These are phyloP conservation scores for Capitulum mitella DNA, from an alignment of 2,888 invertebrate species.

Conservation along the genomic window DNA sequence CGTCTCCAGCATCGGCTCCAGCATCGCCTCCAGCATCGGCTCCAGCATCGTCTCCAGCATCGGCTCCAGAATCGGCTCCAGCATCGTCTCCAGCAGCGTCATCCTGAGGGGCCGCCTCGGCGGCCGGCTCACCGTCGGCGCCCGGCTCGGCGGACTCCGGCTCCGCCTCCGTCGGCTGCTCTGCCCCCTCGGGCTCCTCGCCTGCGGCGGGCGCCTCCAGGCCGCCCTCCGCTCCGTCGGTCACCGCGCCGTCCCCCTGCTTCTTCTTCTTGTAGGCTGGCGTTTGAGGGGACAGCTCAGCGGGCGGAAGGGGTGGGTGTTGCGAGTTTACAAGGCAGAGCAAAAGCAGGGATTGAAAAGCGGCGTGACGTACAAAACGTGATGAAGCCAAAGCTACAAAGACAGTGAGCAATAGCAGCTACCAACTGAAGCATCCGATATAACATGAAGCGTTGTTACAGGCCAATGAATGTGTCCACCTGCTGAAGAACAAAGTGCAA, in stretches of 20 bases:
- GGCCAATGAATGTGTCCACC: too few relatives aligned
- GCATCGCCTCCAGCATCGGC: too few relatives aligned
- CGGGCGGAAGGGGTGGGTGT: background rate
- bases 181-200: background rate
- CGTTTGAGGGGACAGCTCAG: background rate
- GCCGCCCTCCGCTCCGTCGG: slow-evolving; percentile 34
- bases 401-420: too few relatives aligned
- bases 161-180: slow-evolving; percentile 30
- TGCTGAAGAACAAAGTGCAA: too few relatives aligned
- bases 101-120: background rate
- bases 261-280: background rate
- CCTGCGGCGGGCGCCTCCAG: background rate
- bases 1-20: too few relatives aligned
- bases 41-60: too few relatives aligned
- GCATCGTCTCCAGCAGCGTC: too few relatives aligned
- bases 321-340: background rate
- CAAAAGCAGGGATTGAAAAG: background rate
- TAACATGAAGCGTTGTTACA: too few relatives aligned
- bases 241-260: background rate
- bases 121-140: background rate
- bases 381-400: background rate
- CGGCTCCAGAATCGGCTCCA: too few relatives aligned
- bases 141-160: slow-evolving; percentile 28
- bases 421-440: too few relatives aligned
- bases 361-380: background rate